Conservation (phyloP, 2,113 vertebrate species). For the Bubalus kerabau region DNA sequence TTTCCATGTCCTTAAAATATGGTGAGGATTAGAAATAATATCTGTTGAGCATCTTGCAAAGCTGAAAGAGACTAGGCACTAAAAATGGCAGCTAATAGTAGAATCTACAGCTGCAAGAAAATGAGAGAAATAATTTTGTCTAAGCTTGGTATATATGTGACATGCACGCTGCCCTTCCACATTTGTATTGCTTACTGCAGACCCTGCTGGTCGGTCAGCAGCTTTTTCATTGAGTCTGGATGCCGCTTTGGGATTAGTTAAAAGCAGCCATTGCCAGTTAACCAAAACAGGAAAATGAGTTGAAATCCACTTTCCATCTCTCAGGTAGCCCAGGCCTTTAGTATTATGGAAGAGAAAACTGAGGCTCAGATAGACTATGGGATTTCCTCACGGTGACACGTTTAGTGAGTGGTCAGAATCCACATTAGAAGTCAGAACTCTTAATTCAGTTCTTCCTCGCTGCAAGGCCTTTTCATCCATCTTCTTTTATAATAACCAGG, state of each 20-base stretch:
- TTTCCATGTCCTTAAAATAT: slow-evolving; percentile 29
- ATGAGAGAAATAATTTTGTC: not conserved
- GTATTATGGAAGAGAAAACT: not conserved
- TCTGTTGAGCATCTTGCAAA: not conserved
- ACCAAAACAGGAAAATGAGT: not conserved
- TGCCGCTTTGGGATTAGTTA: not conserved
- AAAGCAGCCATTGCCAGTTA: not conserved
- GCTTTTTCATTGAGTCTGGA: not conserved
- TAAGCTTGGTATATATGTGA: not conserved
- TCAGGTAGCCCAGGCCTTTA: not conserved
- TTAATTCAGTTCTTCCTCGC: not conserved
- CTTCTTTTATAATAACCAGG: not conserved
- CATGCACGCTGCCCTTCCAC: not conserved
- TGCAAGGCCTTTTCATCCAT: not conserved
- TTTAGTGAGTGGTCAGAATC: not conserved
- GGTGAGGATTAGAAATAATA: not conserved
- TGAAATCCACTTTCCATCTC: not conserved
- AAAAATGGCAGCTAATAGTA: not conserved
- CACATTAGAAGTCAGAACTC: not conserved
- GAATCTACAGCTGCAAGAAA: not conserved
- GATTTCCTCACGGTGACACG: not conserved
- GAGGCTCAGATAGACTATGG: not conserved
- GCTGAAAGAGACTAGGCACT: not conserved
- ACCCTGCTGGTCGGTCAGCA: not conserved
- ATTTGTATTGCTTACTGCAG: not conserved